Conservation (phyloP, 2,113 vertebrate genomes). For the Eidolon helvum region DNA sequence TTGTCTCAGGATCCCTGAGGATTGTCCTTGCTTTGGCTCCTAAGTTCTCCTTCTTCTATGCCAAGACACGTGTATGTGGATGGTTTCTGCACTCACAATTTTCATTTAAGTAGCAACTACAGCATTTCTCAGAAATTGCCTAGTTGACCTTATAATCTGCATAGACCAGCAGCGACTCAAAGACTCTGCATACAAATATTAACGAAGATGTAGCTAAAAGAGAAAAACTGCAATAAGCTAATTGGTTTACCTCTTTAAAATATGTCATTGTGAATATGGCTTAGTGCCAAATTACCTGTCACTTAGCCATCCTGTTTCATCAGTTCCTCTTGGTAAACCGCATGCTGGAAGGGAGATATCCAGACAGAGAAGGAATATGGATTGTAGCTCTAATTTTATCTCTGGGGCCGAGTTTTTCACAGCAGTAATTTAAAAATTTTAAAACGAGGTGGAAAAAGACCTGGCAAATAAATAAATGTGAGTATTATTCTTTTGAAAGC, state of each 20-base stretch:
- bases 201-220: conserved; percentile 24
- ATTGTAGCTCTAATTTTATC: not conserved
- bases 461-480: conserved; percentile 50
- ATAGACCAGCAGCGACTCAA: not conserved
- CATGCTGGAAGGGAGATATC: not conserved
- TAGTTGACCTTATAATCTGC: conserved; percentile 28
- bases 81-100: not conserved
- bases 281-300: conserved; percentile 69
- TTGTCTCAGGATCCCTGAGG: not conserved
- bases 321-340: conserved; percentile 46
- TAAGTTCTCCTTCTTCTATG: not conserved
- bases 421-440: not conserved
- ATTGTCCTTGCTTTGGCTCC: not conserved
- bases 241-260: conserved; percentile 72
- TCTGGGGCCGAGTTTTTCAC: conserved; percentile 2
- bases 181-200: not conserved
- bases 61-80: not conserved
- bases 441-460: conserved; percentile 31
- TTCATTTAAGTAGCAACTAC: not conserved
- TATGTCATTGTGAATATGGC: conserved; percentile 41
- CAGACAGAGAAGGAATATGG: not conserved
- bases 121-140: not conserved
- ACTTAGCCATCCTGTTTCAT: conserved; percentile 35
- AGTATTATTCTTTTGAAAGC: conserved; percentile 49
- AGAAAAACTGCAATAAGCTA: conserved; percentile 25